Base-by-base conservation (phyloP, 2,888 invertebrate genomes). In the Holacanthella duospinosa region DNA sequence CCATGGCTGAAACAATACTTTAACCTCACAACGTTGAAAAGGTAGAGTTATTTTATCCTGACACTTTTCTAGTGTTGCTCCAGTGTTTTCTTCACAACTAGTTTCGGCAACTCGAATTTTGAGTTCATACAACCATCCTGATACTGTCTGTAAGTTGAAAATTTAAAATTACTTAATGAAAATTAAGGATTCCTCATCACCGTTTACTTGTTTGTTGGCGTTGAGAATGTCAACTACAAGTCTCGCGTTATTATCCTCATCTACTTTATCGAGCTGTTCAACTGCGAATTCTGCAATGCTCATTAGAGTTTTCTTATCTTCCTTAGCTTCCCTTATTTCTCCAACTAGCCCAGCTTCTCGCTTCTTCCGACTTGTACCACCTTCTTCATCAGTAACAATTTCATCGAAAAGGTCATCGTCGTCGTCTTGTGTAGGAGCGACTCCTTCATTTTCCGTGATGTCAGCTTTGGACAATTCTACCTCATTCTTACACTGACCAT, bases 401-500 rank as follows among this genome's bases (percentile, higher is more conserved):
- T 77, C 76, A 59, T 74, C 74, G 29, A 68, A 62, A 63, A 75
- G 73, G 55, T 68, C 73, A 63, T 71, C 25, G 12, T 59, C 63
- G 26, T 54, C 61, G 1, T 62, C 29, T 4, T 26, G 9, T 19
- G 29, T 9, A 9, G 28, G 28, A 26, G 55, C 63, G 29, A 54
- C 62, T 9, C 59, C 66, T 43, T 74, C 65, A 55, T 65, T 67
- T 44, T 71, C 73, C 25, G 74, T 67, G 1, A 68, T 26, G 6
- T 4, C 60, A 25, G 57, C 73, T n/a, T n/a, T n/a, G n/a, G n/a
- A n/a, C n/a, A n/a, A n/a, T 78, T 83, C 66, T 77, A 76, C 80
- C 82, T 83, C 59, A 80, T 85, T 85, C 74, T 86, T 86, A 74
- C 87, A 87, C 71, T 86, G 85, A 27, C 81, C 78, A 57, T 83